phyloP scores from a whole-genome alignment of 2,797 vertebrate genomes.

The Xenops minutus region DNA sequence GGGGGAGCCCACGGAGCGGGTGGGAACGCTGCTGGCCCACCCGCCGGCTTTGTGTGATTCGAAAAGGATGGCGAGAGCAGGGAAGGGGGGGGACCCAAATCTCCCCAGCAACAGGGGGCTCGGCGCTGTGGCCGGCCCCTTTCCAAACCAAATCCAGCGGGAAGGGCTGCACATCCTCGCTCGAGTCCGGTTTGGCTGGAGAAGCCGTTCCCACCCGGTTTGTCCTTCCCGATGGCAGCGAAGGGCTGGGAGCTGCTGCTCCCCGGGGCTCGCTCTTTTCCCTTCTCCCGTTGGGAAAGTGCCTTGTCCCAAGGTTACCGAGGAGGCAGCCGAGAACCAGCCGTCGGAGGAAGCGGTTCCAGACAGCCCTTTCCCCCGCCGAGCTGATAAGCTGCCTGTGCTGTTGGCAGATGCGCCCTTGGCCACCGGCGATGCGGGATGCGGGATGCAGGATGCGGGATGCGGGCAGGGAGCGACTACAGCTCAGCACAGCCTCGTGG shows the following conservation, averaged over 20 bases:
- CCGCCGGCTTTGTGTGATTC: not conserved
- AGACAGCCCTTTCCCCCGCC: not conserved
- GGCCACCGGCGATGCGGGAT: not conserved
- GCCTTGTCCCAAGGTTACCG: not conserved
- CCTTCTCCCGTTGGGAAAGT: not conserved
- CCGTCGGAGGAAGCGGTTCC: not conserved
- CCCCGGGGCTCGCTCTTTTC: not conserved
- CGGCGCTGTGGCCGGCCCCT: not conserved
- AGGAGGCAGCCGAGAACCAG: not conserved
- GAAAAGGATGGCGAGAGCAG: not conserved
- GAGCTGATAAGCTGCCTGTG: not conserved
- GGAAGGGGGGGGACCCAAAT: not conserved
- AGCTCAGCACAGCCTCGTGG: not conserved
- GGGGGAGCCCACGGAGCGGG: not conserved
- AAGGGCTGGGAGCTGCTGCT: not conserved
- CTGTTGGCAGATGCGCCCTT: not conserved
- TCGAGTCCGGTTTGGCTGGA: not conserved
- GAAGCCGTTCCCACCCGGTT: not conserved
- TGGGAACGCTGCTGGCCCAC: not conserved
- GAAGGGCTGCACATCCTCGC: not conserved
- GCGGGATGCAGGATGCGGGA: not conserved
- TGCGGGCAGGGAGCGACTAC: not conserved
- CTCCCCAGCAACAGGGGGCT: conserved; percentile 48
- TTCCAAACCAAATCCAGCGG: not conserved
- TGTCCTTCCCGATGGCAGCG: not conserved